These are phyloP conservation scores for Poecilia wingei DNA, from an alignment of 2,797 vertebrate species.

Conservation along the genomic window DNA sequence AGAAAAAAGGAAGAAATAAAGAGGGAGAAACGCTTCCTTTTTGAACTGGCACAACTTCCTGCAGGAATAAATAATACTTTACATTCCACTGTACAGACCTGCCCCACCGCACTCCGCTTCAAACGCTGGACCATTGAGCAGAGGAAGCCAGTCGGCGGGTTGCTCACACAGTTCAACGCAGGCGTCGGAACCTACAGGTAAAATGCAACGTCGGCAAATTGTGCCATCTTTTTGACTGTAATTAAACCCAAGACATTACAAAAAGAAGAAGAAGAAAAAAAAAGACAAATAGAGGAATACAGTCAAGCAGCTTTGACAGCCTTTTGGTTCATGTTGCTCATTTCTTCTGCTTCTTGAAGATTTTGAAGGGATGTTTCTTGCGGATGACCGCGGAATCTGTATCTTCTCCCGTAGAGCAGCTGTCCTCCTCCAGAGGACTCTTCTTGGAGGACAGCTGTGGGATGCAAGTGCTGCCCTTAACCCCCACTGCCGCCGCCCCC, in stretches of 20 bases:
- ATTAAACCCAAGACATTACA: slow-evolving; percentile 24
- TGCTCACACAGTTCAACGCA: slow-evolving; percentile 66
- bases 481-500: slow-evolving; percentile 52
- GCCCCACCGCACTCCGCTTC: slow-evolving; percentile 53
- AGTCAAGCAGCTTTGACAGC: slow-evolving; percentile 51
- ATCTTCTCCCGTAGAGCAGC: slow-evolving; percentile 92
- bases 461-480: slow-evolving; percentile 85
- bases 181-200: slow-evolving; percentile 61
- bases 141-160: slow-evolving; percentile 51
- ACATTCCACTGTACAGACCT: slow-evolving; percentile 78
- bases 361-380: slow-evolving; percentile 98
- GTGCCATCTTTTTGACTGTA: slow-evolving; percentile 52
- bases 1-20: slow-evolving; percentile 53
- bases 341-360: slow-evolving; percentile 98
- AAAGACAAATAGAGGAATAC: slow-evolving; percentile 37
- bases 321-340: slow-evolving; percentile 68
- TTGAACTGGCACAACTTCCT: slow-evolving; percentile 74
- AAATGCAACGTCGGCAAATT: slow-evolving; percentile 55
- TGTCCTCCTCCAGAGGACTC: slow-evolving; percentile 92
- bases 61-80: slow-evolving; percentile 84
- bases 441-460: slow-evolving; percentile 95
- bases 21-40: slow-evolving; percentile 61
- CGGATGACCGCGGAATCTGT: slow-evolving; percentile 90
- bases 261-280: not conserved
- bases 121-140: slow-evolving; percentile 56